Conservation (phyloP, 1,140 invertebrate genomes). For the Lucilia sericata region DNA sequence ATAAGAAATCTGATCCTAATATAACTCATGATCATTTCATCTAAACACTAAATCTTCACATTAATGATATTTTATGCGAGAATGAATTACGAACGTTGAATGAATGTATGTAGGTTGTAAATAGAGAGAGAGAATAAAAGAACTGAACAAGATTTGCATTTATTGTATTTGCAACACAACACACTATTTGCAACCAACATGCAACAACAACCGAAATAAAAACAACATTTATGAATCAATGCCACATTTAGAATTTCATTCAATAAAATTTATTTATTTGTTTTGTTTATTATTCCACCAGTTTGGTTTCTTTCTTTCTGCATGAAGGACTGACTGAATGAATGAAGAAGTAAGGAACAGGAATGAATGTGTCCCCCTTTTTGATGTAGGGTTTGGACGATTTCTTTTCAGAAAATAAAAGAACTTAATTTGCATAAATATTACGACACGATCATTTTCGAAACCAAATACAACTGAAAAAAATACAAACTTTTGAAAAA, state of each 20-base stretch:
- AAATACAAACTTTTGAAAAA: conserved; percentile 7
- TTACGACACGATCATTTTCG: conserved; percentile 34
- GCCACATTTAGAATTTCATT: conserved; percentile 43
- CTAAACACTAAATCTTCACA: neutral
- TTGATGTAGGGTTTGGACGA: neutral
- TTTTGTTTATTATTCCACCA: conserved; percentile 29
- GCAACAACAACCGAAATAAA: neutral
- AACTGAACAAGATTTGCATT: neutral
- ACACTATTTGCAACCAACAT: no score
- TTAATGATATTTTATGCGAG: neutral
- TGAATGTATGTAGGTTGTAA: neutral
- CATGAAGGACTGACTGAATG: neutral
- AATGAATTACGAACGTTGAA: neutral
- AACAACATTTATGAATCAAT: conserved; percentile 45
- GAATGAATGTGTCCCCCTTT: neutral
- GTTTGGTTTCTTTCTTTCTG: neutral
- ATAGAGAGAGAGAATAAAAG: neutral
- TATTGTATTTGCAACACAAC: neutral
- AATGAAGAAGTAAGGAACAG: neutral
- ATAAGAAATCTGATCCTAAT: conserved; percentile 4
- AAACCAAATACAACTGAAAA: no score
- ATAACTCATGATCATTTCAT: conserved; percentile 26
- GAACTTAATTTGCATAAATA: conserved; percentile 40
- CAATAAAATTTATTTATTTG: conserved; percentile 44
- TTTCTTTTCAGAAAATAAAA: conserved; percentile 26